Percentiles rank a stretch among this genome's conserved stretches.
Conservation (phyloP, 2,888 invertebrate species). For the Caenorhabditis parvicauda region DNA sequence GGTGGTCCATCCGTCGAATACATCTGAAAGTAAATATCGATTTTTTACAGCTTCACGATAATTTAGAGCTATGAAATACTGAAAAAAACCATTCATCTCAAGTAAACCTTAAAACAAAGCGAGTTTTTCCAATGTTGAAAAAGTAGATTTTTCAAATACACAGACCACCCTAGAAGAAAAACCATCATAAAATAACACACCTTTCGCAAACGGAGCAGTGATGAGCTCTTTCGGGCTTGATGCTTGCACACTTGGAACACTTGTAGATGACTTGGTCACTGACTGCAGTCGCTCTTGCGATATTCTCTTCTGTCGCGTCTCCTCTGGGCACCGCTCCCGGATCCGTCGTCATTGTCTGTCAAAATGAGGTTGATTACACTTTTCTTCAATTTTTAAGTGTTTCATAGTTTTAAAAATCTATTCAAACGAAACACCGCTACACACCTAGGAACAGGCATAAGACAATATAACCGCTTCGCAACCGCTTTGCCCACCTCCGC, state of each 20-base stretch:
- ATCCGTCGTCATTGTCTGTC: slow-evolving; percentile 48
- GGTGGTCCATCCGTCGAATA: slow-evolving; percentile 74
- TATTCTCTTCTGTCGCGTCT: slow-evolving; percentile 91
- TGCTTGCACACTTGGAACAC: slow-evolving; percentile 92
- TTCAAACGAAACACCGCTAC: too few species aligned
- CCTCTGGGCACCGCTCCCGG: slow-evolving; percentile 91
- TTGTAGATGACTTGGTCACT: slow-evolving; percentile 77
- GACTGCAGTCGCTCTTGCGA: slow-evolving; percentile 75
- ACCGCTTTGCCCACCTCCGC: too few species aligned
- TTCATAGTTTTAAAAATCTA: background rate
- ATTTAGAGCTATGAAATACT: too few species aligned
- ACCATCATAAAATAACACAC: slow-evolving; percentile 14
- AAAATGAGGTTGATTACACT: background rate
- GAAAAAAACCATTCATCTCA: too few species aligned
- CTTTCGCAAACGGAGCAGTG: slow-evolving; percentile 75
- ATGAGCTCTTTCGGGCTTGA: slow-evolving; percentile 91
- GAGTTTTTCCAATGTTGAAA: too few species aligned
- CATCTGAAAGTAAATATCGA: slow-evolving; percentile 32
- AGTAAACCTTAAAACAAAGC: too few species aligned
- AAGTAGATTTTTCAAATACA: too few species aligned
- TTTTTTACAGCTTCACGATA: background rate
- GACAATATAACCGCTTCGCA: too few species aligned
- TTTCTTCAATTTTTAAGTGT: background rate
- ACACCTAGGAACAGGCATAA: too few species aligned
- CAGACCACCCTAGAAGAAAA: too few species aligned